Percentiles rank a stretch among this genome's conserved stretches.
Evolutionary conservation across 2,888 invertebrate genomes (phyloP).

Genomic region (Lasioglossum malachurum): DNA sequence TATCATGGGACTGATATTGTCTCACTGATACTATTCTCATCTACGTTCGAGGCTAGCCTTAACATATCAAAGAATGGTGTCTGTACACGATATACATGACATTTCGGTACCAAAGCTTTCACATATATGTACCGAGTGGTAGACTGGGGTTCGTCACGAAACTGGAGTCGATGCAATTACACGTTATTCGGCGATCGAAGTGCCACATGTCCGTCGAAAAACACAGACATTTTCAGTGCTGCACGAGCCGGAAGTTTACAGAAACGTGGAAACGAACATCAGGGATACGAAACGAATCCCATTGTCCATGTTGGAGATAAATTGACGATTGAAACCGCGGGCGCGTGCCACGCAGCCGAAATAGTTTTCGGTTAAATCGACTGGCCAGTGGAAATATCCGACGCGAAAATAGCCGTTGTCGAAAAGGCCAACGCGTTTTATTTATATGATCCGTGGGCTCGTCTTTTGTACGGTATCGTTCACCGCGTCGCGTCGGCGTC

Average conservation of each 20-base stretch:
- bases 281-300: neutral
- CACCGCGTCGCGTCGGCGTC: no score
- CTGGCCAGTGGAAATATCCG: conserved; percentile 38
- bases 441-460: conserved; percentile 47
- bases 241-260: neutral
- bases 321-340: conserved; percentile 23
- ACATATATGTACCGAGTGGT: neutral
- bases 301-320: neutral
- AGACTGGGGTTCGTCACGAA: conserved; percentile 20
- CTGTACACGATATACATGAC: no score
- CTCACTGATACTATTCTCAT: no score
- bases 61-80: no score
- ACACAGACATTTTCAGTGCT: neutral
- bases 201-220: conserved; percentile 6
- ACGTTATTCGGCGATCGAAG: neutral
- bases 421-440: conserved; percentile 43
- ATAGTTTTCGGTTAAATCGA: conserved; percentile 34
- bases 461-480: conserved; percentile 17
- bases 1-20: no score
- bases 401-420: conserved; percentile 42
- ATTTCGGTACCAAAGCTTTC: neutral
- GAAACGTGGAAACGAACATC: neutral
- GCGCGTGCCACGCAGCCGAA: conserved; percentile 29
- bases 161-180: conserved; percentile 14
- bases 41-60: no score